phyloP scores from a whole-genome alignment of 2,113 vertebrate genomes.

The Prinia subflava region DNA sequence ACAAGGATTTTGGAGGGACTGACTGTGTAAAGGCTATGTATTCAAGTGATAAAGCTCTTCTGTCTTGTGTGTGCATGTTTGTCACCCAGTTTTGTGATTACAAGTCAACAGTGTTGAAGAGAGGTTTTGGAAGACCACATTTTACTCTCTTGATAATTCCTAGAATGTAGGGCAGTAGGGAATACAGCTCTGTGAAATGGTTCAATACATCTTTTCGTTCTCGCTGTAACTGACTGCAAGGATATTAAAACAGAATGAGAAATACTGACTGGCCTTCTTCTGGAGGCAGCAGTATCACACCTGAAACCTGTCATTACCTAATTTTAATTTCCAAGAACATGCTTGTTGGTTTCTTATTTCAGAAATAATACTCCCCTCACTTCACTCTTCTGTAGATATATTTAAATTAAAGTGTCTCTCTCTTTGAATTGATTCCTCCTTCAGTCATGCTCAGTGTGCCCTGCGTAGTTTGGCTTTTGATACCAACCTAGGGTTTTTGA shows the following conservation, averaged over 20 bases:
- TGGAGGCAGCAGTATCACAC: background rate
- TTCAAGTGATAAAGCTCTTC: background rate
- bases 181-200: background rate
- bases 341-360: background rate
- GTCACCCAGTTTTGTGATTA: background rate
- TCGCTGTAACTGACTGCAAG: background rate
- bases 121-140: background rate
- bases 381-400: background rate
- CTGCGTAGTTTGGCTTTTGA: background rate
- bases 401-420: background rate
- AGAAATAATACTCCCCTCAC: background rate
- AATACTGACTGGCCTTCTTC: background rate
- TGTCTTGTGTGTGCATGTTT: accelerated
- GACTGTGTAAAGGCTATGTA: background rate
- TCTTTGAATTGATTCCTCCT: background rate
- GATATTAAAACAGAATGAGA: background rate
- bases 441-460: background rate
- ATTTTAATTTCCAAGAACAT: background rate
- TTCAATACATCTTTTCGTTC: background rate
- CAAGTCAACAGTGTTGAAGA: background rate
- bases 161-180: background rate
- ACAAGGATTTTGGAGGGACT: background rate
- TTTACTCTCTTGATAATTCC: background rate
- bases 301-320: background rate
- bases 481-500: background rate